These are phyloP conservation scores for Gymnocheta viridis DNA, from an alignment of 2,888 invertebrate species.

Conservation along the genomic window DNA sequence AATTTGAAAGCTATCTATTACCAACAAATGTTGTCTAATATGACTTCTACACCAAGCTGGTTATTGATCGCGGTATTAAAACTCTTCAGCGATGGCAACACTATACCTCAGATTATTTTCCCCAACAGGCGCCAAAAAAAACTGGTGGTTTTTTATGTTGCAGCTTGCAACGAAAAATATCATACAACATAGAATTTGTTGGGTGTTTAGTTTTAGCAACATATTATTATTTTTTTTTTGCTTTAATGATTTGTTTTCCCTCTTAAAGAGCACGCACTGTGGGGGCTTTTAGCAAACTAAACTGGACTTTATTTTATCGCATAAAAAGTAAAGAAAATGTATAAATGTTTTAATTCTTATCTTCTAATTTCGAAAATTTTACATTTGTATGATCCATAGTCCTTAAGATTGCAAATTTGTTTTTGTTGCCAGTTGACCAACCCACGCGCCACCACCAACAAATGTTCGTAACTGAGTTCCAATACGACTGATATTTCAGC, in stretches of 20 bases:
- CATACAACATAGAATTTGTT: constrained; percentile 50
- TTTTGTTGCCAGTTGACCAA: constrained; percentile 69
- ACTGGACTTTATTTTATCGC: constrained; percentile 19
- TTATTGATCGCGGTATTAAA: neutral
- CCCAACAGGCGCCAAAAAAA: constrained; percentile 40
- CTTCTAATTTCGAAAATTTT: constrained; percentile 52
- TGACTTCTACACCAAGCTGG: neutral
- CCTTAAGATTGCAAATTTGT: constrained; percentile 61
- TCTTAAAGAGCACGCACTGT: constrained; percentile 65
- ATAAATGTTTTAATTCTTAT: constrained; percentile 43
- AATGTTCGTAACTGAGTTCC: constrained; percentile 40
- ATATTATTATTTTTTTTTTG: constrained; percentile 2
- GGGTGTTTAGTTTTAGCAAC: constrained; percentile 37
- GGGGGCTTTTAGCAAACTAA: constrained; percentile 50
- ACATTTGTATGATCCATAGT: constrained; percentile 64
- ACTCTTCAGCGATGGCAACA: constrained; percentile 36
- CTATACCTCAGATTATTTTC: constrained; percentile 2
- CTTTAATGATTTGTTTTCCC: constrained; percentile 6
- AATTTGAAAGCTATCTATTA: no score
- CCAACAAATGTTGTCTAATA: no score
- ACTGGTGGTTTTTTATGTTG: constrained; percentile 13
- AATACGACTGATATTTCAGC: constrained; percentile 11
- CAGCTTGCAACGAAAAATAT: constrained; percentile 11
- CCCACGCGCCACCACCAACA: constrained; percentile 69
- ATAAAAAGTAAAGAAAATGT: constrained; percentile 13